Evolutionary conservation across 64 coral and sea anemone species (phyloP).

Genomic region (Catalaphyllia jardinei): DNA sequence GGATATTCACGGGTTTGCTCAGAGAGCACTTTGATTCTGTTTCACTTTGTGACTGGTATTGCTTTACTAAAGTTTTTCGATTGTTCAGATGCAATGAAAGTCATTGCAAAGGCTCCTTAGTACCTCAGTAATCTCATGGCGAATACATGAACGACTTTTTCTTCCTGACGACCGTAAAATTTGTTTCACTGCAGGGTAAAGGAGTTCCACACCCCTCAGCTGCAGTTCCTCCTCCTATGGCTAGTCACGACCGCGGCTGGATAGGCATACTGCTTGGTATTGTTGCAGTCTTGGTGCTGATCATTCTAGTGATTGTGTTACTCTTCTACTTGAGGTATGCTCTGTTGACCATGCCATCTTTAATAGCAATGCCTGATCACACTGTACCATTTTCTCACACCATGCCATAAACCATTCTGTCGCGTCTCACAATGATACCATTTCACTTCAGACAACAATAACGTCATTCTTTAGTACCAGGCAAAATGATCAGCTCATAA

Average conservation of each 20-base stretch:
- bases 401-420: not conserved
- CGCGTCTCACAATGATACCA: too few relatives aligned
- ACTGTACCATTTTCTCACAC: not conserved
- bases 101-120: too few relatives aligned
- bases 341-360: not conserved
- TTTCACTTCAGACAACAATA: too few relatives aligned
- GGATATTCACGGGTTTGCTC: too few relatives aligned
- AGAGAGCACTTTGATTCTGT: too few relatives aligned
- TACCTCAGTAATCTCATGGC: too few relatives aligned
- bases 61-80: too few relatives aligned
- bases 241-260: constrained; percentile 15
- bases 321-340: constrained; percentile 58
- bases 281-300: constrained; percentile 38
- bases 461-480: too few relatives aligned
- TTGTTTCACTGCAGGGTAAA: constrained; percentile 8
- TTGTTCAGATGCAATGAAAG: too few relatives aligned
- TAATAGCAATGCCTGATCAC: too few relatives aligned
- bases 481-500: too few relatives aligned
- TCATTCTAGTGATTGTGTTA: constrained; percentile 21
- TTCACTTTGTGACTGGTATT: not conserved
- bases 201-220: constrained; percentile 23
- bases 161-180: not conserved
- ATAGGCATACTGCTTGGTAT: constrained; percentile 48
- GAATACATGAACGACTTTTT: too few relatives aligned
- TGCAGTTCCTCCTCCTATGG: constrained; percentile 10